Evolutionary conservation across 2,113 vertebrate genomes (phyloP), one percentile per base, ranked within the genome.

Genomic region (Lycocorax pyrrhopterus): DNA sequence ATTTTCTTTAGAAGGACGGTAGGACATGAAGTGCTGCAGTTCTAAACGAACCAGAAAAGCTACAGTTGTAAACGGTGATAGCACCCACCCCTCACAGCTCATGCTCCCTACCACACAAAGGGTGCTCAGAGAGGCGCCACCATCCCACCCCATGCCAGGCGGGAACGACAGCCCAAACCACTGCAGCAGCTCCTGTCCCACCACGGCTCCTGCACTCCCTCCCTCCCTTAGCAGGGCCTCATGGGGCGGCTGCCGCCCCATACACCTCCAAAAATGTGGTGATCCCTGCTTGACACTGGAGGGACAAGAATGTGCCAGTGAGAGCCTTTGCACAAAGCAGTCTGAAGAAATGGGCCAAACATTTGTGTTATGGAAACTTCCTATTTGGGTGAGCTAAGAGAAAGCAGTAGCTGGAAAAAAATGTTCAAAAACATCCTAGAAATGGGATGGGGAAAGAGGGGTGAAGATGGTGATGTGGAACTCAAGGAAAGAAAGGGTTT

Each of bases 121-220:
- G 23, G 16, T 51, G 25, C 23, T 74, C 41, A 71, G 21, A 74
- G 41, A 71, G 37, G 4, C 53, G 33, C 7, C 27, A 64, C 8
- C 22, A 71, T 39, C 22, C 33, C 41, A 81, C 4, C 1, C 27
- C 21, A 49, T 13, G 23, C 58, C 35, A 87, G 11, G 58, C 1
- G 4, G 30, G 47, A 95, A 68, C 4, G 12, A 27, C 25, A 84
- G 30, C 7, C 46, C 39, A 47, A 69, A 71, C 8, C 33, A 47
- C 25, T 32, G 27, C 8, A 13, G 29, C 3, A 2, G 41, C 37
- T 56, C 33, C 49, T 0, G 0, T 25, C 29, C 29, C 30, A 43
- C 1, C 7, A 5, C 0, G 0, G 22, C 30, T 80, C 33, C 13
- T 9, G 13, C 1, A 1, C 13, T 22, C 27, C 8, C 19, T 30